Conservation (phyloP, 2,888 invertebrate species). For the Notodonta ziczac region DNA sequence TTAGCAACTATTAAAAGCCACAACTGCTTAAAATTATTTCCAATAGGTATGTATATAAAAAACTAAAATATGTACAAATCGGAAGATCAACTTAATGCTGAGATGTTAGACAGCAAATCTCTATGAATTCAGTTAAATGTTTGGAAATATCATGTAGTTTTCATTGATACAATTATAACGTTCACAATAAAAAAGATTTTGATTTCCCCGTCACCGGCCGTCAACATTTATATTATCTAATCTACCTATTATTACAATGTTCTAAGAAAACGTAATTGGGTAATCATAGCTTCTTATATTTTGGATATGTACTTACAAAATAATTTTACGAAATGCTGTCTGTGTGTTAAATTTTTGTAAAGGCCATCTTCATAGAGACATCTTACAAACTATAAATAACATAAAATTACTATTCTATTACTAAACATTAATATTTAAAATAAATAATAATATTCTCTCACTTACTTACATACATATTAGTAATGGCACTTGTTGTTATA, state of each 20-base stretch:
- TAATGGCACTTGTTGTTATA: conserved; percentile 72
- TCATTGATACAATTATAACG: neutral
- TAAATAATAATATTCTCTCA: conserved; percentile 44
- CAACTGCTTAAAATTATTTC: conserved; percentile 49
- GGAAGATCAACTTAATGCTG: conserved; percentile 17
- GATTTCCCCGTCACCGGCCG: too few species aligned
- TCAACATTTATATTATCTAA: neutral
- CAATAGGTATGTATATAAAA: conserved; percentile 38
- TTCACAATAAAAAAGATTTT: neutral
- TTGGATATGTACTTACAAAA: too few species aligned
- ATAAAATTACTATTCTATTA: conserved; percentile 30
- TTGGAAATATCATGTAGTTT: too few species aligned
- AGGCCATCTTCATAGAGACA: conserved; percentile 19
- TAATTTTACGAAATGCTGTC: neutral
- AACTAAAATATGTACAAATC: conserved; percentile 55
- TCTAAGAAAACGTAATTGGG: neutral
- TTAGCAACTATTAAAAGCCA: conserved; percentile 71
- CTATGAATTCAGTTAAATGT: too few species aligned
- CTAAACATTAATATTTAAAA: conserved; percentile 37
- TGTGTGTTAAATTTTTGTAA: neutral
- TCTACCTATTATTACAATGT: neutral
- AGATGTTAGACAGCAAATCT: too few species aligned
- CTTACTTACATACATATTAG: conserved; percentile 55
- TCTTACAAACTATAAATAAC: conserved; percentile 31
- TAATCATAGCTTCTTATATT: too few species aligned